Percentiles rank a stretch among this genome's conserved stretches.
These are phyloP conservation scores for Arizona elegans DNA, from an alignment of 2,113 vertebrate species.

Conservation along the genomic window DNA sequence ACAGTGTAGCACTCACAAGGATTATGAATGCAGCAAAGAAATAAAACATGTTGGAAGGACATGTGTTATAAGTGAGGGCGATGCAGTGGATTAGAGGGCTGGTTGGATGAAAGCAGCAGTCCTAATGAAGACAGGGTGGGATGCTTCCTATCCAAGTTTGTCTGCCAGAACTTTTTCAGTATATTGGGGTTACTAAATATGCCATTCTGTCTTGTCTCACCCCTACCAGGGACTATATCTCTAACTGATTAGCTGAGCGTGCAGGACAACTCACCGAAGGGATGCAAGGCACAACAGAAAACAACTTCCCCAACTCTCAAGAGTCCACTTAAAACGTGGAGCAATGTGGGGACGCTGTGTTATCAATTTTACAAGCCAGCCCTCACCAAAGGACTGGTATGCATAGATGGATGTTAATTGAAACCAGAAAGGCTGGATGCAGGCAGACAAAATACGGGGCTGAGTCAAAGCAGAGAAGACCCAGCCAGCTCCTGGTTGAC, in stretches of 20 bases:
- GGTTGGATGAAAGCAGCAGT: no score
- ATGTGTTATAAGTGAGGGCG: not conserved
- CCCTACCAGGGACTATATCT: not conserved
- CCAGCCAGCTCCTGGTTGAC: not conserved
- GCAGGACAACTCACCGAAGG: not conserved
- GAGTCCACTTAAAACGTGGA: not conserved
- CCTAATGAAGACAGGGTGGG: not conserved
- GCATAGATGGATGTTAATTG: not conserved
- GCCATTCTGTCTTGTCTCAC: not conserved
- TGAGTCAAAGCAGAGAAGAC: constrained; percentile 4
- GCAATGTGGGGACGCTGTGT: not conserved
- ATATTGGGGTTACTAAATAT: not conserved
- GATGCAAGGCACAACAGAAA: not conserved
- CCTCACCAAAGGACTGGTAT: not conserved
- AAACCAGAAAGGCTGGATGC: constrained; percentile 41
- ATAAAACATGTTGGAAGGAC: not conserved
- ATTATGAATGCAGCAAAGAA: not conserved
- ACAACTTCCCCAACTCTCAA: not conserved
- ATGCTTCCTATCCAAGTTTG: not conserved
- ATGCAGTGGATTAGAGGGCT: not conserved
- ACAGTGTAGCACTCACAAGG: not conserved
- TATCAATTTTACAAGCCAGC: not conserved
- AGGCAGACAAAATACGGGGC: constrained; percentile 36
- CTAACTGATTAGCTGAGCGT: not conserved
- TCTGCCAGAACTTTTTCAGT: not conserved